These are phyloP conservation scores for Biston stratarius DNA, from an alignment of 2,888 invertebrate species.

Conservation along the genomic window DNA sequence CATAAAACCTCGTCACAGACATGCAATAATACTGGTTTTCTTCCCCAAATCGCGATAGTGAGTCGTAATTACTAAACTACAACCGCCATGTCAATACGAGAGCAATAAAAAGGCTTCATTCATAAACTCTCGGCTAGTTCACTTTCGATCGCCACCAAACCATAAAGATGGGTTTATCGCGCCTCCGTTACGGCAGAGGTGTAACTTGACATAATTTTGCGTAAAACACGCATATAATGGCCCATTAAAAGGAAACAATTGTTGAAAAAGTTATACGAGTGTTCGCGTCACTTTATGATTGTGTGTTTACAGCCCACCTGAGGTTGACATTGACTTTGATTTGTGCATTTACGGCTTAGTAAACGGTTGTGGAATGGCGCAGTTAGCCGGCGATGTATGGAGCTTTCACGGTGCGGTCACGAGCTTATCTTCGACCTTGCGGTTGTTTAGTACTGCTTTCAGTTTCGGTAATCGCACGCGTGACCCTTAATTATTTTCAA, in stretches of 20 bases:
- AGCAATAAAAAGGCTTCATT: conserved; percentile 83
- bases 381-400: conserved; percentile 53
- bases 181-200: conserved; percentile 81
- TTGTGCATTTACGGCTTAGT: conserved; percentile 82
- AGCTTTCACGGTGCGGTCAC: conserved; percentile 43
- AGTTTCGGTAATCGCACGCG: conserved; percentile 16
- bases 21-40: conserved; percentile 79
- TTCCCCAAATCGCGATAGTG: conserved; percentile 78
- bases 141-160: conserved; percentile 80
- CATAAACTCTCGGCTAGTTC: conserved; percentile 77
- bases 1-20: conserved; percentile 78
- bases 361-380: conserved; percentile 68
- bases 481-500: conserved; percentile 39
- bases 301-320: conserved; percentile 83
- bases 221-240: conserved; percentile 85
- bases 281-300: conserved; percentile 85
- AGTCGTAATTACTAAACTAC: conserved; percentile 80
- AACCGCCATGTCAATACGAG: conserved; percentile 79
- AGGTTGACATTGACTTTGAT: conserved; percentile 86
- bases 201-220: conserved; percentile 86
- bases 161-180: conserved; percentile 85
- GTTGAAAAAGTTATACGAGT: conserved; percentile 86
- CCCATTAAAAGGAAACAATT: conserved; percentile 86
- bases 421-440: conserved; percentile 22
- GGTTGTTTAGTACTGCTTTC: conserved; percentile 15